Percentiles rank a stretch among this genome's conserved stretches.
Conservation (phyloP, 2,113 vertebrate species). For the Cynoglossus semilaevis region DNA sequence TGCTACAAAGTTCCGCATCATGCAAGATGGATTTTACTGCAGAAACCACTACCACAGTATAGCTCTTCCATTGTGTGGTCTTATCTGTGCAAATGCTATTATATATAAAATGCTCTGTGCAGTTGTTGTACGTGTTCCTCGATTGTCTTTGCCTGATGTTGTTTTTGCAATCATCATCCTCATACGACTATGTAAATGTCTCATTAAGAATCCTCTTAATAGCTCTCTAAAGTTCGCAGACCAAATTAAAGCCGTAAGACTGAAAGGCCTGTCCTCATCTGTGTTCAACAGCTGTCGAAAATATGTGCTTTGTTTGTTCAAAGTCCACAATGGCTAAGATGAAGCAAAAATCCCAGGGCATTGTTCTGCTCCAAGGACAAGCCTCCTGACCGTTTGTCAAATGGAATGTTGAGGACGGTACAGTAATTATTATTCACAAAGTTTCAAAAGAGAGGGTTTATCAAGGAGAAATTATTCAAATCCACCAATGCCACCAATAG, state of each 20-base stretch:
- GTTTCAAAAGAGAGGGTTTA: no score
- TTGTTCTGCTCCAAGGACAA: background rate
- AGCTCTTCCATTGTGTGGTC: background rate
- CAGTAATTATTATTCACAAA: no score
- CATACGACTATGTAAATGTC: no score
- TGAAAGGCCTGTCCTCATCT: conserved; percentile 29
- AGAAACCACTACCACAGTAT: conserved; percentile 19
- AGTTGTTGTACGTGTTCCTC: background rate
- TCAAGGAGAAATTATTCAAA: no score
- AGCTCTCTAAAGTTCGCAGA: background rate
- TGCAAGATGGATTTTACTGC: conserved; percentile 55
- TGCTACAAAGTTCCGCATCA: conserved; percentile 61
- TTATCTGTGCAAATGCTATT: background rate
- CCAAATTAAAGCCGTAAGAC: conserved; percentile 1
- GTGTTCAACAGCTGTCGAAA: conserved; percentile 19
- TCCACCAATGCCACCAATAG: no score
- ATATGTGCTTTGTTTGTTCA: conserved; percentile 11
- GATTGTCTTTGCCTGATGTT: background rate
- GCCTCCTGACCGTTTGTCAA: no score
- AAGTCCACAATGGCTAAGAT: background rate
- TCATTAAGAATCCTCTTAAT: conserved; percentile 7
- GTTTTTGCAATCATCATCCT: background rate
- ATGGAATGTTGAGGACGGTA: no score
- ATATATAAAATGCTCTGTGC: background rate
- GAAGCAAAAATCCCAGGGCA: conserved; percentile 25